Evolutionary conservation across 92 coral and sea anemone genomes (phyloP), one percentile per base, ranked within the genome.

Genomic region (Phymanthus crucifer): DNA sequence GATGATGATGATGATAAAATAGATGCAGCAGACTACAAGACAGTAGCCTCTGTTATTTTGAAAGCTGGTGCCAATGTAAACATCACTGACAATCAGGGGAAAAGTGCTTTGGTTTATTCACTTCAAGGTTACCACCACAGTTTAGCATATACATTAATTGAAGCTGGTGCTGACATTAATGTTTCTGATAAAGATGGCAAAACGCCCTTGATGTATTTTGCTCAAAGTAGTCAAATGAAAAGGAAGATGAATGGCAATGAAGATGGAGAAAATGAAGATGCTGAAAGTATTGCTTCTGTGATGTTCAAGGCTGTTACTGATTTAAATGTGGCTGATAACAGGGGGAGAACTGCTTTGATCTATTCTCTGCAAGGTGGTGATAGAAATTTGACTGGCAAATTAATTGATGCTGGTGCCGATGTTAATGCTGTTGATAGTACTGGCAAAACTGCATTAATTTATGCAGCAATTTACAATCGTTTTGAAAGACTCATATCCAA

Each of bases 21-120:
- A 9, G 48, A 43, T 43, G 48, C 48, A 43, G 48, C 48, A 19
- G 61, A 52, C 61, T 52, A 17, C 61, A 23, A 52, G 27, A 19
- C 24, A 3, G 13, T 52, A 23, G 6, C 61, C 27, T 52, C 24
- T 18, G n/a, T 52, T 24, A 18, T 52, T 0, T 19, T 52, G 1
- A 52, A 52, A 2, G 61, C 61, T 52, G 61, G 24, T 52, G 27
- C 77, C 9, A 33, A 70, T 17, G 21, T 80, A 35, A 50, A 80
- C 64, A 4, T 40, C 4, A 48, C 70, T 26, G 84, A 80, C 17
- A 35, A 40, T 10, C 2, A 74, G 18, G 79, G 79, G 18, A 47
- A 31, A 74, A 74, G 70, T 74, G 79, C 79, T 40, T 6, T 74
- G 79, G 23, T 74, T 47, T 33, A 74, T 74, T 43, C 79, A 26